Conservation (phyloP, 2,113 vertebrate genomes). For the Corapipo altera region DNA sequence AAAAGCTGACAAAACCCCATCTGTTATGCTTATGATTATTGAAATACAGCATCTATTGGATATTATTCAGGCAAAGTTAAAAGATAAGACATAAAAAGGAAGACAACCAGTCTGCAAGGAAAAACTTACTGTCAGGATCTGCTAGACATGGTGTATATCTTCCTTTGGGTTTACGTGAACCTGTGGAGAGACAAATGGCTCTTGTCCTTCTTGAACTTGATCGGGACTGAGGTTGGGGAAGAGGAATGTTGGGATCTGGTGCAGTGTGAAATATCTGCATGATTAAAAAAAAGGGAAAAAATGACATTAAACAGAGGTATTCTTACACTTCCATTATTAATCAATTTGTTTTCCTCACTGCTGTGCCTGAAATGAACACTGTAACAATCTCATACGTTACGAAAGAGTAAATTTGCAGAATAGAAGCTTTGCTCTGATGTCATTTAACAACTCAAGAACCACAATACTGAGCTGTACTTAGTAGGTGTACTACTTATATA, state of each 20-base stretch:
- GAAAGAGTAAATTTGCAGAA: neutral
- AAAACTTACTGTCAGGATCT: conserved; percentile 92
- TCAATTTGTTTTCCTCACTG: neutral
- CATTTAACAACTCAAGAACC: neutral
- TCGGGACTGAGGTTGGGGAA: conserved; percentile 89
- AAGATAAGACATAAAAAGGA: neutral
- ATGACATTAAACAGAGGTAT: neutral
- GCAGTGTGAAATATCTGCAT: conserved; percentile 89
- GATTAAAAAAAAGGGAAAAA: neutral
- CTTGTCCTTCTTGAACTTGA: conserved; percentile 86
- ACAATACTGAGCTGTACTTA: neutral
- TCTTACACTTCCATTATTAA: neutral
- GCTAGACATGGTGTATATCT: conserved; percentile 90
- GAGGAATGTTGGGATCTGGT: conserved; percentile 89
- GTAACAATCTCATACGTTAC: neutral
- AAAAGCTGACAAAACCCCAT: neutral
- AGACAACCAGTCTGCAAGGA: neutral
- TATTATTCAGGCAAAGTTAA: neutral
- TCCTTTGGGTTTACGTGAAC: conserved; percentile 87
- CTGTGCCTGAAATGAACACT: neutral
- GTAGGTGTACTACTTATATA: neutral
- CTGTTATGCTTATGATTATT: neutral
- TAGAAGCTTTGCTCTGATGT: neutral
- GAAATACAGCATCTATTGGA: neutral
- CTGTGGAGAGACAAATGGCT: conserved; percentile 93